Percentiles rank a stretch among this genome's conserved stretches.
These are phyloP conservation scores for Tachina fera DNA, from an alignment of 2,888 invertebrate genomes.

Conservation along the genomic window DNA sequence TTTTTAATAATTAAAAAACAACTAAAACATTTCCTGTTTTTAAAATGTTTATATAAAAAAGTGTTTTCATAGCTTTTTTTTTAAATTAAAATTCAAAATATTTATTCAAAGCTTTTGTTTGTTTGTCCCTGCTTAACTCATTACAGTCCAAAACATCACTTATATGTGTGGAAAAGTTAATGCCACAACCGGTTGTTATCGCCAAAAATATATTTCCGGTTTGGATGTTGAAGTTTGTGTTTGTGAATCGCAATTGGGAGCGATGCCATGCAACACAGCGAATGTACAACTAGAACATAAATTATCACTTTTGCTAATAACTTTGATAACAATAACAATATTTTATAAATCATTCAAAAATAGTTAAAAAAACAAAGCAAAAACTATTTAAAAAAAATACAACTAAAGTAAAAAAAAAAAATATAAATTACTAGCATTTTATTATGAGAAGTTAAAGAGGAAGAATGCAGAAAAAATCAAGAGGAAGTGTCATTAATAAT, in stretches of 20 bases:
- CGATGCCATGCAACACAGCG: slow-evolving; percentile 83
- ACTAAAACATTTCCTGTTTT: no score
- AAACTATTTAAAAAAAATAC: slow-evolving; percentile 15
- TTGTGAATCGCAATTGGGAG: slow-evolving; percentile 82
- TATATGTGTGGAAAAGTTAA: slow-evolving; percentile 88
- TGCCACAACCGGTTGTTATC: slow-evolving; percentile 85
- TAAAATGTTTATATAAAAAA: no score
- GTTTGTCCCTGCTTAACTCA: not conserved
- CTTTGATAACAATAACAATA: slow-evolving; percentile 63
- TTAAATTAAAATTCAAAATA: not conserved
- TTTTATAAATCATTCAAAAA: slow-evolving; percentile 67
- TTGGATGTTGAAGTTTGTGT: slow-evolving; percentile 84
- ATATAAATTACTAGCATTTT: slow-evolving; percentile 34
- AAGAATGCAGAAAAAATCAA: slow-evolving; percentile 30
- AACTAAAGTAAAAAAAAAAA: slow-evolving; percentile 13
- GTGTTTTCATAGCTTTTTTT: not conserved
- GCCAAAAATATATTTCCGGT: slow-evolving; percentile 83
- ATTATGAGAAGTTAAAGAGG: slow-evolving; percentile 2
- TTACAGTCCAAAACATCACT: slow-evolving; percentile 87
- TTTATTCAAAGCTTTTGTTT: not conserved
- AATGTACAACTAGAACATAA: slow-evolving; percentile 50
- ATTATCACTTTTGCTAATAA: slow-evolving; percentile 67
- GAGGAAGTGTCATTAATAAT: slow-evolving; percentile 69
- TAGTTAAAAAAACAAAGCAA: slow-evolving; percentile 37
- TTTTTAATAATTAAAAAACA: no score